Conservation (phyloP, 2,113 vertebrate species). For the Protomyctophum bolini region DNA sequence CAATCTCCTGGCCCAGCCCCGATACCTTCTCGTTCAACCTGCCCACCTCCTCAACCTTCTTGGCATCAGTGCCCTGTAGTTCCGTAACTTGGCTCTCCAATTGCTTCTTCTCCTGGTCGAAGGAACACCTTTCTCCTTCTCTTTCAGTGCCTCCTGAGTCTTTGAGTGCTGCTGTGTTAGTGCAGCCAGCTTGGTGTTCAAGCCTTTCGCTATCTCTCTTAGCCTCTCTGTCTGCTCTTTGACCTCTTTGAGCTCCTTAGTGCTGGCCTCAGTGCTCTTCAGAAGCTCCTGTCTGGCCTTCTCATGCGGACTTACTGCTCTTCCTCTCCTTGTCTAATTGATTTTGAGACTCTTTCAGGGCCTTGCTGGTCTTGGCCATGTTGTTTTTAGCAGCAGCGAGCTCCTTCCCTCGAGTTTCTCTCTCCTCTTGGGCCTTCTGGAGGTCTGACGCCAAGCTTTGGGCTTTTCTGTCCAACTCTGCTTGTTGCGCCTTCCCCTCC, state of each 20-base stretch:
- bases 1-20: slow-evolving; percentile 79
- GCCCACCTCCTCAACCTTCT: slow-evolving; percentile 82
- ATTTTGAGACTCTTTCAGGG: slow-evolving; percentile 82
- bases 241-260: slow-evolving; percentile 83
- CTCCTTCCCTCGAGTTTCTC: slow-evolving; percentile 82
- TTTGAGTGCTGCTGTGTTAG: slow-evolving; percentile 79
- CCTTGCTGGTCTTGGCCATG: slow-evolving; percentile 80
- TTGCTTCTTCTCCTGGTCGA: slow-evolving; percentile 83
- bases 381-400: slow-evolving; percentile 81
- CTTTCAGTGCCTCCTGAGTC: slow-evolving; percentile 80
- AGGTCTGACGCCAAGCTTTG: slow-evolving; percentile 76
- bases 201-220: slow-evolving; percentile 83
- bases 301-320: slow-evolving; percentile 82
- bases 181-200: slow-evolving; percentile 81
- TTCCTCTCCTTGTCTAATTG: slow-evolving; percentile 89
- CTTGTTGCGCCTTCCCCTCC: slow-evolving; percentile 76
- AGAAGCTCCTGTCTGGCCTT: slow-evolving; percentile 87
- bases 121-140: slow-evolving; percentile 82
- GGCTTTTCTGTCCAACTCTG: slow-evolving; percentile 81
- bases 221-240: slow-evolving; percentile 85
- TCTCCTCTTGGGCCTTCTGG: slow-evolving; percentile 82
- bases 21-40: slow-evolving; percentile 82
- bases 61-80: slow-evolving; percentile 71
- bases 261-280: slow-evolving; percentile 77
- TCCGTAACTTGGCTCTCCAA: slow-evolving; percentile 81